Conservation (phyloP, 2,797 vertebrate genomes). For the Florisuga fusca region DNA sequence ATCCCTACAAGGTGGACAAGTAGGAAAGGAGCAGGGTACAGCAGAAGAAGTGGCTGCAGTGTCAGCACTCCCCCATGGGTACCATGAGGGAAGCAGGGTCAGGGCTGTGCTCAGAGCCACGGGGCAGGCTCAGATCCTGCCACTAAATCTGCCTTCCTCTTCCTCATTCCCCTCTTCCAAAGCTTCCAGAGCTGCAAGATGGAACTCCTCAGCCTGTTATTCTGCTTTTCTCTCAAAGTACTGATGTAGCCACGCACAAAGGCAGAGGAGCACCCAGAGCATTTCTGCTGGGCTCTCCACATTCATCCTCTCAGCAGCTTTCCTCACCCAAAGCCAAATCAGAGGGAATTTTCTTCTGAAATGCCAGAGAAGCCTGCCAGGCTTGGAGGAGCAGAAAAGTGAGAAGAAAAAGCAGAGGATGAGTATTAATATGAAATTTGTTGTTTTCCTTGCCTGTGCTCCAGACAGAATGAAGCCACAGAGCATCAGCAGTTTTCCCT, state of each 20-base stretch:
- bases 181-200: not conserved
- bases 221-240: not conserved
- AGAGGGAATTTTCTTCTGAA: not conserved
- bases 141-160: not conserved
- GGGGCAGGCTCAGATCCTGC: not conserved
- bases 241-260: fast-evolving
- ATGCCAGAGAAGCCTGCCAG: conserved; percentile 11
- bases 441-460: not conserved
- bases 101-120: fast-evolving
- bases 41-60: not conserved
- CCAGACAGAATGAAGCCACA: not conserved
- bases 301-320: not conserved
- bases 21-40: not conserved
- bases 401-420: not conserved
- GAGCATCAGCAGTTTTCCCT: not conserved
- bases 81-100: fast-evolving
- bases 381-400: not conserved
- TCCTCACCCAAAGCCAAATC: not conserved
- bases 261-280: not conserved
- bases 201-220: fast-evolving
- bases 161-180: not conserved
- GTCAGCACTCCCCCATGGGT: not conserved
- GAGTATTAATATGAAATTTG: not conserved
- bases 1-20: not conserved
- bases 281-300: not conserved